Percentiles rank a stretch among this genome's conserved stretches.
These are phyloP conservation scores for Mastomys coucha DNA, from an alignment of 2,113 vertebrate species.

Conservation along the genomic window DNA sequence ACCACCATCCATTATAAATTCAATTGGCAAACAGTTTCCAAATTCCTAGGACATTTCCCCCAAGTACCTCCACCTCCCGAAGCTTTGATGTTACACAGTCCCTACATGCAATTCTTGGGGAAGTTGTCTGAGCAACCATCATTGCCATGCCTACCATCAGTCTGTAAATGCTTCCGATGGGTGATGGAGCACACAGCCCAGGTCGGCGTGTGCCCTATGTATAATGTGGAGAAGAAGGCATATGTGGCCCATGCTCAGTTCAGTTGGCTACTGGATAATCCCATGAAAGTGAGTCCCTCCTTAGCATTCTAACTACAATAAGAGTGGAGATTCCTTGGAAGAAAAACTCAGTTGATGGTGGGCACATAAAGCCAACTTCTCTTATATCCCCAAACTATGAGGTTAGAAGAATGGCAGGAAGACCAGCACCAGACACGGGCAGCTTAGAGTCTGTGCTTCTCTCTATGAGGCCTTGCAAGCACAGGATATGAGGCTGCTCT, in stretches of 20 bases:
- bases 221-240: background rate
- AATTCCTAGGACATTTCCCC: background rate
- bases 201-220: background rate
- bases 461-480: background rate
- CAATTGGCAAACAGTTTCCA: background rate
- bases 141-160: background rate
- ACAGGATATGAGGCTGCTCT: background rate
- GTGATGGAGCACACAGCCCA: background rate
- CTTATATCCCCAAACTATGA: background rate
- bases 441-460: background rate
- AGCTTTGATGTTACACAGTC: background rate
- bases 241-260: rapidly evolving
- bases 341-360: background rate
- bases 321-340: background rate
- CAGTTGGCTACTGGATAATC: no score
- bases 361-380: background rate
- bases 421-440: background rate
- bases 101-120: background rate
- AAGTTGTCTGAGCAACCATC: background rate
- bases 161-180: background rate
- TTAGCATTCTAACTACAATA: background rate
- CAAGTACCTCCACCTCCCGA: background rate
- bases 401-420: background rate
- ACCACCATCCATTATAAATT: background rate
- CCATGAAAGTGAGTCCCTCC: background rate